Evolutionary conservation across 2,888 invertebrate genomes (phyloP).

Genomic region (Luperina testacea): DNA sequence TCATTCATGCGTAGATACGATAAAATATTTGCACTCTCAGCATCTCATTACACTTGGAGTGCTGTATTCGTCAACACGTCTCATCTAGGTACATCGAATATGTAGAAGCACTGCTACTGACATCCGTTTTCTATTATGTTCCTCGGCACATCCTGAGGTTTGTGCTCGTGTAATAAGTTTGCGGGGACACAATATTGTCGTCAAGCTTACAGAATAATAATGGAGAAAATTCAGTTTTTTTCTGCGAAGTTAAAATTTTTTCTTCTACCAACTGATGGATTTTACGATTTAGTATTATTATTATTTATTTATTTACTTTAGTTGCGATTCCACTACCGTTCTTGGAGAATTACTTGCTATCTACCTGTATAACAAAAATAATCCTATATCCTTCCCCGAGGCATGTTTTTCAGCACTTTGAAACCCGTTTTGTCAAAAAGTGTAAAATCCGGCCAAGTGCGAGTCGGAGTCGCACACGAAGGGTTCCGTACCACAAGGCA

Average conservation of each 20-base stretch:
- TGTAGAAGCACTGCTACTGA: slow-evolving; percentile 72
- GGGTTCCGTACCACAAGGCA: no score
- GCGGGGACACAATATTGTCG: slow-evolving; percentile 1
- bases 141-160: slow-evolving; percentile 65
- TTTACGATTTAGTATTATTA: neutral
- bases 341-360: neutral
- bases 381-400: neutral
- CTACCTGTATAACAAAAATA: neutral
- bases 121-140: slow-evolving; percentile 68
- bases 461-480: no score
- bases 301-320: no score
- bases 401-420: neutral
- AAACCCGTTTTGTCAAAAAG: neutral
- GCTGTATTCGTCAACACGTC: slow-evolving; percentile 67
- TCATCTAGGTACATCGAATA: slow-evolving; percentile 70
- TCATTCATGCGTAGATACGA: neutral
- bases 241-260: neutral
- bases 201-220: neutral
- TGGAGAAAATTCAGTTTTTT: neutral
- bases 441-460: no score
- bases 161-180: slow-evolving; percentile 49
- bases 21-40: slow-evolving; percentile 68
- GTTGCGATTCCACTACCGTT: neutral
- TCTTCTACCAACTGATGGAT: neutral
- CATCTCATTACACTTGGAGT: slow-evolving; percentile 68